A percentile compares a stretch with the other conserved stretches of the same genome.
phyloP scores from a whole-genome alignment of 2,797 vertebrate genomes.

The Microctenopoma lineatum region DNA sequence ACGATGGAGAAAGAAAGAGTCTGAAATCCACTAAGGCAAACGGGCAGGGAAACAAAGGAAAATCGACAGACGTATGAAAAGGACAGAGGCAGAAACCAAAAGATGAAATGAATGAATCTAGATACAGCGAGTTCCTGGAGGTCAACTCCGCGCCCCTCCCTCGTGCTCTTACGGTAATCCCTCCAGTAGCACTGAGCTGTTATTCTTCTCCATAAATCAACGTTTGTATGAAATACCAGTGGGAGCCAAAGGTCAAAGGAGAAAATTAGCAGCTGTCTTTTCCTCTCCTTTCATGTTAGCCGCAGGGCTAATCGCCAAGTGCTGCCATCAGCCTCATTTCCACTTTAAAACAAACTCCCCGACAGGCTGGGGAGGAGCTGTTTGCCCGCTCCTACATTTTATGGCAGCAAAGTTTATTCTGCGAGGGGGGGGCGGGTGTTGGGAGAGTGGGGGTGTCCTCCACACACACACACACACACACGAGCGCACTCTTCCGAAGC shows the following conservation, averaged over 20 bases:
- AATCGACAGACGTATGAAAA: conserved; percentile 33
- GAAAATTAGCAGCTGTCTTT: conserved; percentile 83
- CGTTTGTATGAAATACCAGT: conserved; percentile 80
- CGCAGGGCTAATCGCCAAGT: conserved; percentile 76
- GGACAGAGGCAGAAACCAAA: conserved; percentile 47
- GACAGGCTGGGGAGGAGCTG: conserved; percentile 70
- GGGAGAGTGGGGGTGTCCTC: neutral
- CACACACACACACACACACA: neutral
- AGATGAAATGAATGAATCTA: conserved; percentile 54
- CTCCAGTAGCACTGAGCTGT: conserved; percentile 74
- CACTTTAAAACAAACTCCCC: conserved; percentile 82
- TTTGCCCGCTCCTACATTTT: conserved; percentile 69
- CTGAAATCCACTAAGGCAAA: conserved; percentile 36
- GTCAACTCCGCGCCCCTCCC: conserved; percentile 39
- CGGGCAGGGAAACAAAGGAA: conserved; percentile 41
- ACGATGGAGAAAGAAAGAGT: conserved; percentile 32
- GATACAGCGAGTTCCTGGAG: conserved; percentile 44
- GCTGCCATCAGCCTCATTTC: conserved; percentile 79
- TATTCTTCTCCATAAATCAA: conserved; percentile 79
- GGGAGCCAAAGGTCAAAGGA: conserved; percentile 82
- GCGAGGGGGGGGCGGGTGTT: conserved; percentile 1
- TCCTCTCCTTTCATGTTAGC: conserved; percentile 82
- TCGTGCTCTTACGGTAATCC: conserved; percentile 65
- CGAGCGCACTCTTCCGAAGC: neutral
- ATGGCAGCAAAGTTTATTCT: conserved; percentile 62